Percentiles rank a stretch among this genome's conserved stretches.
These are phyloP conservation scores for Petrocephalus microphthalmus DNA, from an alignment of 2,113 vertebrate species.

Conservation along the genomic window DNA sequence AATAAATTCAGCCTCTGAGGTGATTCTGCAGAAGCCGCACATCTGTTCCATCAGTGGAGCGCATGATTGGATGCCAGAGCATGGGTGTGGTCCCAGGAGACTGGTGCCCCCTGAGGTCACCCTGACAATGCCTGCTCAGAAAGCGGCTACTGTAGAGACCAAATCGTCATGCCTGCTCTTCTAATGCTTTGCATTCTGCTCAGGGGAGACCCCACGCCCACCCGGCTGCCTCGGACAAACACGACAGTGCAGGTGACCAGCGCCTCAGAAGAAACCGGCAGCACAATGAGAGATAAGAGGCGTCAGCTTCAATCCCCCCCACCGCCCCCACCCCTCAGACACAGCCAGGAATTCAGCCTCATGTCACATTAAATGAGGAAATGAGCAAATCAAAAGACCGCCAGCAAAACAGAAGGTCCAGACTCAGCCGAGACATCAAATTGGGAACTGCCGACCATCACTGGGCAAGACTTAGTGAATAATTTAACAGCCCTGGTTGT, in stretches of 20 bases:
- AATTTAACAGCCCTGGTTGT: background rate
- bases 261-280: background rate
- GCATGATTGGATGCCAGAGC: background rate
- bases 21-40: background rate
- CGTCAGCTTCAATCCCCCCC: background rate
- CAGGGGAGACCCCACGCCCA: background rate
- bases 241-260: background rate
- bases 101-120: background rate
- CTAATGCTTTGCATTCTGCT: background rate
- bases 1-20: background rate
- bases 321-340: background rate
- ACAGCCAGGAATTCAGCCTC: background rate
- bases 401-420: background rate
- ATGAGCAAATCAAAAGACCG: background rate
- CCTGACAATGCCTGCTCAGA: background rate
- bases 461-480: background rate
- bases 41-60: background rate
- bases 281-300: background rate
- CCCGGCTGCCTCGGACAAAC: background rate
- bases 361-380: background rate
- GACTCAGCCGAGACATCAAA: background rate
- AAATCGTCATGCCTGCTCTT: background rate
- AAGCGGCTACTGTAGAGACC: background rate
- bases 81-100: background rate
- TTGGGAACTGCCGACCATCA: background rate